A percentile compares a stretch with the other conserved stretches of the same genome.
These are phyloP conservation scores for Phymastichus coffea DNA, from an alignment of 1,140 invertebrate genomes.

Conservation along the genomic window DNA sequence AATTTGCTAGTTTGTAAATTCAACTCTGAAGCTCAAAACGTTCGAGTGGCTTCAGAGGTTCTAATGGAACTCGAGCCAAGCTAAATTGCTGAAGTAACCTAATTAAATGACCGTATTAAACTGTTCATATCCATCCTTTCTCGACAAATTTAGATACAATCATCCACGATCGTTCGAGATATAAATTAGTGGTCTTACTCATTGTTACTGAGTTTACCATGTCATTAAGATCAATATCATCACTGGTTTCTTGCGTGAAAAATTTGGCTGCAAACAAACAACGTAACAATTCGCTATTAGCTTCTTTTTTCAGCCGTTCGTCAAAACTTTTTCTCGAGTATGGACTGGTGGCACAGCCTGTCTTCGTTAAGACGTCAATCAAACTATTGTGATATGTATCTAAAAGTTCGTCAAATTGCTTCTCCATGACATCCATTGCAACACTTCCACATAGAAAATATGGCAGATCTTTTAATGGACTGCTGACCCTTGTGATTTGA, in stretches of 20 bases:
- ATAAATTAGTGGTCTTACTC: background rate
- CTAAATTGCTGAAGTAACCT: too few relatives aligned
- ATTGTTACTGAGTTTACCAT: background rate
- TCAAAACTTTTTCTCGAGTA: conserved; percentile 5
- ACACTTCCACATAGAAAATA: background rate
- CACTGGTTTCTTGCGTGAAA: background rate
- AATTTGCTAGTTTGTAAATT: too few relatives aligned
- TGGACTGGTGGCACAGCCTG: background rate
- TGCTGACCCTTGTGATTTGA: background rate
- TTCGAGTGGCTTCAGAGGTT: too few relatives aligned
- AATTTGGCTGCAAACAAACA: conserved; percentile 7
- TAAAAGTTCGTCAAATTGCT: background rate
- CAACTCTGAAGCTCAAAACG: too few relatives aligned
- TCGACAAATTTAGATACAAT: background rate
- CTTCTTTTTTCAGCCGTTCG: background rate
- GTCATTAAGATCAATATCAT: background rate
- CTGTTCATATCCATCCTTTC: conserved; percentile 3
- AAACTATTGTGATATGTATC: background rate
- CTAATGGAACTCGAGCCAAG: too few relatives aligned
- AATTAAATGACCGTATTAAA: too few relatives aligned
- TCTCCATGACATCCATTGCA: background rate
- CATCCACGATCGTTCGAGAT: background rate
- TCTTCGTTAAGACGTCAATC: background rate
- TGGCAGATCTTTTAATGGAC: background rate
- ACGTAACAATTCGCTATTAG: background rate